Base-by-base conservation (phyloP, 2,797 vertebrate species). In the Phylloscopus collybita region DNA sequence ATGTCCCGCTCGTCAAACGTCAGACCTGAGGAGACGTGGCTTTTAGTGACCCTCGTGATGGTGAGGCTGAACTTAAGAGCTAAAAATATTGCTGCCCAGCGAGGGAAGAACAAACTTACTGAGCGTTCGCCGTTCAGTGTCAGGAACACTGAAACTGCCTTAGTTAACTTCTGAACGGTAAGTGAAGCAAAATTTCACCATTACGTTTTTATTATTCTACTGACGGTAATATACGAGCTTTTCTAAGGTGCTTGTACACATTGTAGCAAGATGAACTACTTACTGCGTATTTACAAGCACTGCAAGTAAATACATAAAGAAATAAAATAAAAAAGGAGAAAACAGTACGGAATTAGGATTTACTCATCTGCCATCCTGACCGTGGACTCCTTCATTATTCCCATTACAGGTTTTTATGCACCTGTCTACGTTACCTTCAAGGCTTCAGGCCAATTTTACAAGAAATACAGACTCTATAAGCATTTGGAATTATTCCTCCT, bases 1-100 rank as follows among this genome's bases (percentile, higher is more conserved):
- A 99, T 98, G 67, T 99, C 99, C 30, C 99, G 98, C 96, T 99
- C 99, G 42, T 99, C 99, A 92, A 99, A 99, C 10, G 99, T 99
- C 94, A 99, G 98, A 72, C 99, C 99, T 99, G 87, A 80, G 80
- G 81, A 92, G 47, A 94, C 2, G 25, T 8, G 26, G 62, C 26
- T 89, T 94, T 67, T 40, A 79, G 60, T 25, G 16, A 91, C 61
- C 42, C 44, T 47, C 49, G 36, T 38, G 44, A 74, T 17, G 47
- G 36, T 16, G 4, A 78, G n/a, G 54, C 22, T 70, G 62, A 57
- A 34, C 73, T 75, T 30, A 51, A 96, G n/a, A 71, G 56, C 14
- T 47, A 50, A 38, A 25, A 78, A 36, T 15, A 22, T 16, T 34
- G 57, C 44, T 56, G 38, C 6, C 32, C 30, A 70, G 44, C 40